Base-by-base conservation (phyloP, 37 sponge, comb jelly and placozoan genomes). In the Halichondria panicea region DNA sequence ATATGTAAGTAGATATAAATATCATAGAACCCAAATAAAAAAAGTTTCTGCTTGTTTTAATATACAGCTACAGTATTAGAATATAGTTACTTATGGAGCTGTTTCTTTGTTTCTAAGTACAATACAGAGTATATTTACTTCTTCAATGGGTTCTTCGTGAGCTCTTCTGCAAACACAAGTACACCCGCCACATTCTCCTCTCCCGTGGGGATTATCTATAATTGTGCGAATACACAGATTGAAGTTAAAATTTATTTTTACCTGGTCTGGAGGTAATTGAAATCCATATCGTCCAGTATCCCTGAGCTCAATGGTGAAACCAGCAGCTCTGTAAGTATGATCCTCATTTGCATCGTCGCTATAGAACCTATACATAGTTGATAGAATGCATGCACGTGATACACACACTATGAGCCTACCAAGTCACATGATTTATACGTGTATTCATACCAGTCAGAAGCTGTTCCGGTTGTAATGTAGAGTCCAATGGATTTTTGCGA, bases 271-370 rank as follows among this genome's bases (percentile, higher is more conserved):
- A 45, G 86, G 86, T 4, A 89, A 65, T 5, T 69, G 55, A 43
- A 89, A 89, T 5, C 85, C 85, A 75, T 89, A 89, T 8, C 3
- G 25, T 4, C 90, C 85, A 60, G 77, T 89, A 53, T 89, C 90
- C 22, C 85, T 42, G 38, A 89, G 78, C 45, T 89, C 90, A 79
- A 89, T 66, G 43, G 90, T 80, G 37, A 52, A 84, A 24, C 81
- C 81, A 60, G 90, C 90, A n/a, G 90, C 55, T 21, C 90, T 34
- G 64, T 57, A 79, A 0, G 27, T 31, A 0, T 36, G 74, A 43
- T 76, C 52, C 15, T 48, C 59, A 36, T 56, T 75, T 8, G 90
- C 90, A 59, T 84, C 66, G 25, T 76, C 72, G 21, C 63, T 55
- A 46, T 89, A 89, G 55, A 89, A 89, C 87, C 87, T 86, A 25